Evolutionary conservation across 1,140 invertebrate genomes (phyloP).

Genomic region (Riptortus pedestris): DNA sequence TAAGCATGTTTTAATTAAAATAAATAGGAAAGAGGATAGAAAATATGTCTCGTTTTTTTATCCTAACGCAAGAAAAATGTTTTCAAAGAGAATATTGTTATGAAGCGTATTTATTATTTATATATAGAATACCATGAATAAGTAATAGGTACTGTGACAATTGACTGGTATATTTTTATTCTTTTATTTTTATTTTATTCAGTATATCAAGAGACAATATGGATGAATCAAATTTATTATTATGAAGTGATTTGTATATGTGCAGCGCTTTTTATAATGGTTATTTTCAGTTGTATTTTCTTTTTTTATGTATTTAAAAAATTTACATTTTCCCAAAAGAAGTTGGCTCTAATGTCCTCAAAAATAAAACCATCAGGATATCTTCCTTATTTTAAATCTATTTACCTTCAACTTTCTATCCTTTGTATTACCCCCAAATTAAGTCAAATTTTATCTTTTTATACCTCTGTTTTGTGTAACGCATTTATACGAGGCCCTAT

Average conservation of each 20-base stretch:
- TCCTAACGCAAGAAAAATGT: neutral
- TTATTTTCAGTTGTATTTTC: neutral
- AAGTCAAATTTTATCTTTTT: too few species aligned
- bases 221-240: neutral
- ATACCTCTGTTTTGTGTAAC: too few species aligned
- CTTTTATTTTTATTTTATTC: neutral
- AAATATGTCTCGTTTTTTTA: neutral
- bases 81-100: neutral
- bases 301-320: neutral
- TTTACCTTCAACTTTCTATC: too few species aligned
- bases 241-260: neutral
- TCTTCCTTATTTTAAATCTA: too few species aligned
- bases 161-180: constrained; percentile 2
- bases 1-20: neutral
- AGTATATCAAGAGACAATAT: neutral
- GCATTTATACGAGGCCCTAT: too few species aligned
- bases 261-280: neutral
- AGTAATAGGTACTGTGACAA: neutral
- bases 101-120: constrained; percentile 3
- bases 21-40: too few species aligned
- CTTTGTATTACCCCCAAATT: too few species aligned
- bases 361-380: neutral
- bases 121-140: neutral
- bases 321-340: neutral
- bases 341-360: neutral